Conservation (phyloP, 2,113 vertebrate genomes). For the Chitala chitala region DNA sequence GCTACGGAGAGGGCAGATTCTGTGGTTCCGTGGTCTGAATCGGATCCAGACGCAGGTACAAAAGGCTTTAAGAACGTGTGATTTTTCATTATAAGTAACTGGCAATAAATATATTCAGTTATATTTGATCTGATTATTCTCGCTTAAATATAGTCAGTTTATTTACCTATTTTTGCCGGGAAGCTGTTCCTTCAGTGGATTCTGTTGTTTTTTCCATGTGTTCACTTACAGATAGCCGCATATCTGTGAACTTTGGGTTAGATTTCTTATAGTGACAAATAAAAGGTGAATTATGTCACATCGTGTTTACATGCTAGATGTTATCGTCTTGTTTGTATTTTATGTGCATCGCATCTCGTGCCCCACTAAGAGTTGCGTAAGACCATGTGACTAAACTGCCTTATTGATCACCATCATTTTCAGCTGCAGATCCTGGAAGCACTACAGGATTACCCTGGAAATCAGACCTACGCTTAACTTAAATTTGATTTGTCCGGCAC, state of each 20-base stretch:
- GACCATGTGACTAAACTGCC: background rate
- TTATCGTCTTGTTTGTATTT: background rate
- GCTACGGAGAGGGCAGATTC: slow-evolving; percentile 90
- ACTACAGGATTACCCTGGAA: background rate
- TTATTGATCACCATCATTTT: background rate
- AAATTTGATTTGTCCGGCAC: background rate
- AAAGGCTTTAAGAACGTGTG: too few relatives aligned
- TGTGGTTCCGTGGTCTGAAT: slow-evolving; percentile 97
- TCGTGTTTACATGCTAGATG: slow-evolving; percentile 9
- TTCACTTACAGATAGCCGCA: background rate
- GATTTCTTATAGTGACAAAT: background rate
- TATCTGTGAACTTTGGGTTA: background rate
- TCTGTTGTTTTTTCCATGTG: background rate
- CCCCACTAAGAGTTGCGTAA: background rate
- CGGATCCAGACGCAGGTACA: slow-evolving; percentile 97
- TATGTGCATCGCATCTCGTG: too few relatives aligned
- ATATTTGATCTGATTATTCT: too few relatives aligned
- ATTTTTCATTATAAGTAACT: too few relatives aligned
- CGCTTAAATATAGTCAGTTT: too few relatives aligned
- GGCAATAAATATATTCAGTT: too few relatives aligned
- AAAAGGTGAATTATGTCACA: background rate
- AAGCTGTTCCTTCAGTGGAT: background rate
- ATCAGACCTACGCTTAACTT: background rate
- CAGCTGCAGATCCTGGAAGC: background rate
- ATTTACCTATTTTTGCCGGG: background rate